A percentile compares a stretch with the other conserved stretches of the same genome.
These are phyloP conservation scores for Zoroaster sp. DNA, from an alignment of 53 echinoderm and acorn worm species.

Conservation along the genomic window DNA sequence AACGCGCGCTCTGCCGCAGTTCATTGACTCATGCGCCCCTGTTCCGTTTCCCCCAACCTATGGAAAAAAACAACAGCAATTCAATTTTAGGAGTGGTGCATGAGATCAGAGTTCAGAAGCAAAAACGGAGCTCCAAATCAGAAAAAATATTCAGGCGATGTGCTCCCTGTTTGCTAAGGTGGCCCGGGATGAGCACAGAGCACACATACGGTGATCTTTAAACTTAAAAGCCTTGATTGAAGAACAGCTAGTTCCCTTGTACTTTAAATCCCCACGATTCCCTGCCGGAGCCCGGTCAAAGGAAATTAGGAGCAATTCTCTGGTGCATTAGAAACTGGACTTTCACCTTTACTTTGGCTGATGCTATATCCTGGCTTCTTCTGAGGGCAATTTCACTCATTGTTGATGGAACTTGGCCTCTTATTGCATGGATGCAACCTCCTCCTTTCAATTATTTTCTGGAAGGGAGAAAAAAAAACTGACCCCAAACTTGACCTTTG, in stretches of 20 bases:
- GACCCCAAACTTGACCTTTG: conserved; percentile 17
- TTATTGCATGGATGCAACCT: neutral
- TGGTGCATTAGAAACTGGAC: conserved; percentile 46
- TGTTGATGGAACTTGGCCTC: neutral
- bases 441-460: neutral
- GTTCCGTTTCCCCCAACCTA: neutral
- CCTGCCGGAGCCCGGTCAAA: conserved; percentile 19
- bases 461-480: neutral
- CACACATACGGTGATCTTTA: conserved; percentile 4
- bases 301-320: conserved; percentile 53
- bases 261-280: conserved; percentile 45
- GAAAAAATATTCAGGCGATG: conserved; percentile 34
- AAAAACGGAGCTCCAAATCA: conserved; percentile 15
- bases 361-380: neutral
- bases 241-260: neutral
- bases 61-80: conserved; percentile 45
- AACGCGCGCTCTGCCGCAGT: neutral
- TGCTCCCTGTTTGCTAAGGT: neutral
- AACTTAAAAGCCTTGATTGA: conserved; percentile 1
- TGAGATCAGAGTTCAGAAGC: neutral
- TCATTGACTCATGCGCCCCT: conserved; percentile 21
- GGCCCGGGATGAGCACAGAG: conserved; percentile 19
- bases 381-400: conserved; percentile 35
- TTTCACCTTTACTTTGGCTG: conserved; percentile 49
- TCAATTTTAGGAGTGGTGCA: conserved; percentile 32